phyloP scores from a whole-genome alignment of 30 jellyfish, hydroid and myxozoan species.

The Turritopsis rubra region DNA sequence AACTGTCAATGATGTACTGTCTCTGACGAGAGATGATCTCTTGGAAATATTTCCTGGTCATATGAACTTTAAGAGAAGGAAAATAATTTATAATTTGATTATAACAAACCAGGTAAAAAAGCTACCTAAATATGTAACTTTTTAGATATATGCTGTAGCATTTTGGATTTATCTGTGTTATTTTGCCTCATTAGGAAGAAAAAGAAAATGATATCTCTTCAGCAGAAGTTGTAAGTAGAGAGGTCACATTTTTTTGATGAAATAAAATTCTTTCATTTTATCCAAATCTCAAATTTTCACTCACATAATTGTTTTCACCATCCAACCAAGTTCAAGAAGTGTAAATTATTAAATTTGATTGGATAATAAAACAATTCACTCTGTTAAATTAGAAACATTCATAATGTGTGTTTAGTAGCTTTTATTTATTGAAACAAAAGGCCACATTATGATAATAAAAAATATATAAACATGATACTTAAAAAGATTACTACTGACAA shows the following conservation, averaged over 20 bases:
- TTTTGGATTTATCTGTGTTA: neutral
- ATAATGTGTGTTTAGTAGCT: neutral
- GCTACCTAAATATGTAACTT: neutral
- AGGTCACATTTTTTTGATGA: neutral
- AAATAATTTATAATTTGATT: too few species aligned
- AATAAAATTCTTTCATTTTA: neutral
- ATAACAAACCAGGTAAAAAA: neutral
- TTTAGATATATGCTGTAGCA: neutral
- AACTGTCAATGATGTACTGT: neutral
- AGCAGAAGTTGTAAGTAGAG: neutral
- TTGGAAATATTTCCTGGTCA: neutral
- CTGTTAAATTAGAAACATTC: neutral
- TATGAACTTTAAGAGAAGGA: neutral
- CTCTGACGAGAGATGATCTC: neutral
- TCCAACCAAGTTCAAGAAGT: neutral
- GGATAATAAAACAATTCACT: neutral
- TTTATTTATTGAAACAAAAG: neutral
- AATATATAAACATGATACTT: neutral
- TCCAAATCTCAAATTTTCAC: neutral
- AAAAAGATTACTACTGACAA: neutral
- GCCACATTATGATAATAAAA: neutral
- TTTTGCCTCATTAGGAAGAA: neutral
- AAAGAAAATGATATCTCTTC: neutral
- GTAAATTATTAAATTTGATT: neutral
- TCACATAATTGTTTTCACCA: neutral